Conservation (phyloP, 2,797 vertebrate species). For the Xenentodon cancila region DNA sequence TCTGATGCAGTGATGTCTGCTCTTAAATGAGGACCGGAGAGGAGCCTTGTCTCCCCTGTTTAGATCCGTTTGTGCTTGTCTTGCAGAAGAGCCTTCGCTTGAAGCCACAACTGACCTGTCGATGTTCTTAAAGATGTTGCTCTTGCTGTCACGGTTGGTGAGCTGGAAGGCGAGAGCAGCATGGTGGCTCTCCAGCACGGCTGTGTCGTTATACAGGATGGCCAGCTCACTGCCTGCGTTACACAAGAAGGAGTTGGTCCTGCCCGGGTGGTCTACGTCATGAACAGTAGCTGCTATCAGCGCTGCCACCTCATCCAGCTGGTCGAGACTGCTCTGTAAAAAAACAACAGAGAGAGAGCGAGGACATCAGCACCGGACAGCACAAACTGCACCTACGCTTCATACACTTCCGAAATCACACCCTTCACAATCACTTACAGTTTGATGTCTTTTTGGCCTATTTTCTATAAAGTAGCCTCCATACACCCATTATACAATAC, state of each 20-base stretch:
- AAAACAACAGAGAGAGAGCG: conserved; percentile 3
- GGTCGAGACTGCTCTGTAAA: conserved; percentile 88
- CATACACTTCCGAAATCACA: too few relatives aligned
- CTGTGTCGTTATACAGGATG: conserved; percentile 93
- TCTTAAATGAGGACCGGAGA: too few relatives aligned
- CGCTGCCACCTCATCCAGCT: conserved; percentile 91
- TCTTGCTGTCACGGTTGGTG: conserved; percentile 88
- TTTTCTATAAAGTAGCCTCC: too few relatives aligned
- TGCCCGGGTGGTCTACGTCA: conserved; percentile 94
- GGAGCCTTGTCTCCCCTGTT: too few relatives aligned
- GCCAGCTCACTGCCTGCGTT: conserved; percentile 93
- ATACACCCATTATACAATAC: too few relatives aligned
- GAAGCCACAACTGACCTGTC: conserved; percentile 84
- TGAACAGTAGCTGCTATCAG: conserved; percentile 94
- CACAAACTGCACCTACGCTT: too few relatives aligned
- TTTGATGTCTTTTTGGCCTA: too few relatives aligned
- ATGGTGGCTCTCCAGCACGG: conserved; percentile 95
- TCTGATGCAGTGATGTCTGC: too few relatives aligned
- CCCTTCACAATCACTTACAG: too few relatives aligned
- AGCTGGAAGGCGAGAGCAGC: conserved; percentile 96
- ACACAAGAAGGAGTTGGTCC: conserved; percentile 96
- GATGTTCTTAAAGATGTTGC: conserved; percentile 96
- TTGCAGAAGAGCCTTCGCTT: too few relatives aligned
- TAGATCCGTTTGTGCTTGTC: too few relatives aligned
- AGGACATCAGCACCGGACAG: background rate